Base-by-base conservation (phyloP, 2,888 invertebrate species). In the Drosophila gaucha region DNA sequence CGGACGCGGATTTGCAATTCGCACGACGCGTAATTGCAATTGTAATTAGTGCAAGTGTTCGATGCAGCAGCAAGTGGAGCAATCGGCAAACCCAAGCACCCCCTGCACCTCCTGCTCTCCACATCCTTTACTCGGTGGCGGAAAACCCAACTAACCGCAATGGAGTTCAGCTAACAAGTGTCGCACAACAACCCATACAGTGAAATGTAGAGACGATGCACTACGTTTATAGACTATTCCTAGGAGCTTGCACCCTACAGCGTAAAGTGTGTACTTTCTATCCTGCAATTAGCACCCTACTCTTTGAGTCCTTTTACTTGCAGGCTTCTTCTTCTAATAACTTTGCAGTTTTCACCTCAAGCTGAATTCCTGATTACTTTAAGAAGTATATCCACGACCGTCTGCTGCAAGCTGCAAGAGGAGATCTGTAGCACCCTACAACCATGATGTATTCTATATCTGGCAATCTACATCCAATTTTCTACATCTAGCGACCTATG, bases 21-120 rank as follows among this genome's bases (percentile, higher is more conserved):
- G 77, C 74, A 73, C 78, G 63, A 46, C 69, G 71, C 72, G 78
- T 83, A 83, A 83, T 83, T 86, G 82, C 84, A 64, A 74, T 85
- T 85, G 84, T 74, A 84, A 84, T 84, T 84, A 84, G 85, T 82
- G 82, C 82, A 84, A 75, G 75, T 76, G 68, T 28, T 60, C 63
- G 26, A 64, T 49, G 63, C 44, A 35, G 14, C 33, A 55, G 30
- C 46, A 46, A 41, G 12, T 54, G 64, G 35, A 57, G 57, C 54
- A 55, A 68, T 57, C 66, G 44, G 2, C 58, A 16, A 22, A 26
- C n/a, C 36, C 51, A 14, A 6, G 10, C 16, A 1, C 33, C 51
- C 28, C 20, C 24, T 24, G 3, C 0, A 9, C 41, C n/a, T 3
- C 22, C 22, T 5, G 2, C 22, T 22, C 22, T 20, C 20, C 8